A percentile compares a stretch with the other conserved stretches of the same genome.
Evolutionary conservation across 1,140 invertebrate species (phyloP).

Genomic region (Leptinotarsa lineolata): DNA sequence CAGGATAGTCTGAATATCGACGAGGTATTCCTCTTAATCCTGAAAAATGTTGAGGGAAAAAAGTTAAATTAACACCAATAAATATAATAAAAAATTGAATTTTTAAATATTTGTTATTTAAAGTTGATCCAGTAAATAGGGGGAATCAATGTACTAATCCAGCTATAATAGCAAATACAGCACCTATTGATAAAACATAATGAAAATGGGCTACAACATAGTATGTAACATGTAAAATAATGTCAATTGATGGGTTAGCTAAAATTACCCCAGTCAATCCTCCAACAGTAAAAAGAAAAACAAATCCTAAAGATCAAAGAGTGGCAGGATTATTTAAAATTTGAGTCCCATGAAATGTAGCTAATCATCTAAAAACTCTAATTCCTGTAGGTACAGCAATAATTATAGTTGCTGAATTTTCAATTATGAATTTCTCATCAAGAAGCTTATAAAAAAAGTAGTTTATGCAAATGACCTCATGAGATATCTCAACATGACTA

Average conservation of each 20-base stretch:
- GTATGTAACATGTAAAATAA: conserved; percentile 74
- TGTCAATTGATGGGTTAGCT: conserved; percentile 73
- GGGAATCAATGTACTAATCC: conserved; percentile 70
- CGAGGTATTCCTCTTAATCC: conserved; percentile 74
- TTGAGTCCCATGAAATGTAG: not conserved
- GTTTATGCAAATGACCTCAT: no score
- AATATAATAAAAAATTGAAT: conserved; percentile 67
- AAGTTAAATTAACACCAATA: conserved; percentile 73
- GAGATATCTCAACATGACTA: no score
- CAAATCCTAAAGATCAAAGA: conserved; percentile 56
- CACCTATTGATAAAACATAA: conserved; percentile 69
- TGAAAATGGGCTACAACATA: conserved; percentile 79
- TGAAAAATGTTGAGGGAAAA: conserved; percentile 77
- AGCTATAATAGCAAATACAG: conserved; percentile 72
- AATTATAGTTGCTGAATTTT: conserved; percentile 73
- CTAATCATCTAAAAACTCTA: not conserved
- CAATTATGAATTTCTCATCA: no score
- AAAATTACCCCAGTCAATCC: conserved; percentile 69
- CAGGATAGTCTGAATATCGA: conserved; percentile 73
- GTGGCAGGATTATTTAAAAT: no score
- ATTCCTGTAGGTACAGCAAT: conserved; percentile 62
- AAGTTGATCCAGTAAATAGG: conserved; percentile 63
- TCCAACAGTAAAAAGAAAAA: conserved; percentile 71
- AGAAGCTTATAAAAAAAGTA: no score
- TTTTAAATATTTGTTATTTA: conserved; percentile 63